Evolutionary conservation across 23 tunicate genomes (phyloP).

Genomic region (Ciona savignyi): DNA sequence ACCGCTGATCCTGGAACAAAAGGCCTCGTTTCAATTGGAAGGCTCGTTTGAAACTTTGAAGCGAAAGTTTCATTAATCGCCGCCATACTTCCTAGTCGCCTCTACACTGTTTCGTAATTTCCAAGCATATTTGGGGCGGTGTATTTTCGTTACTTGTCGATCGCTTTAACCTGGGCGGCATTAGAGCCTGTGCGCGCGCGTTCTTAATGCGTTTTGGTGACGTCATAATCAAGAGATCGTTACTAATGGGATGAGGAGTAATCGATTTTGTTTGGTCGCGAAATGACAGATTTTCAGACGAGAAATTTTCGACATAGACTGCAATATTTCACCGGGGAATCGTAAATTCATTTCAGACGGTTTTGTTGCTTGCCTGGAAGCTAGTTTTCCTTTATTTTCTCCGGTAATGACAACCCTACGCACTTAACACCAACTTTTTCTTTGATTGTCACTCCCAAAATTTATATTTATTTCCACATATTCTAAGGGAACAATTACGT

Average conservation of each 20-base stretch:
- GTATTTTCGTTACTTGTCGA: background rate
- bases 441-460: too few relatives aligned
- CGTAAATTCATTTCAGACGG: background rate
- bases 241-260: slow-evolving; percentile 52
- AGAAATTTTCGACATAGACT: background rate
- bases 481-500: too few relatives aligned
- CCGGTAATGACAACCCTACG: too few relatives aligned
- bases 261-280: slow-evolving; percentile 35
- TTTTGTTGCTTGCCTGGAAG: background rate
- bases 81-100: background rate
- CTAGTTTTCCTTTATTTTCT: background rate
- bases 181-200: background rate
- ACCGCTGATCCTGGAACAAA: background rate
- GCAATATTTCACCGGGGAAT: background rate
- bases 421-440: too few relatives aligned
- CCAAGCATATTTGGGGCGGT: background rate
- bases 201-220: slow-evolving; percentile 25
- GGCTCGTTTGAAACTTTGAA: background rate
- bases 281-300: background rate
- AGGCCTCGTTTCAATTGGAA: background rate
- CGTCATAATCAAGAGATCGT: slow-evolving; percentile 49
- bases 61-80: background rate
- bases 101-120: background rate
- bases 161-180: slow-evolving; percentile 1
- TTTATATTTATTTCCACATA: too few relatives aligned